Evolutionary conservation across 2,888 invertebrate genomes (phyloP), one percentile per base, ranked within the genome.

Genomic region (Parthenolecanium corni): DNA sequence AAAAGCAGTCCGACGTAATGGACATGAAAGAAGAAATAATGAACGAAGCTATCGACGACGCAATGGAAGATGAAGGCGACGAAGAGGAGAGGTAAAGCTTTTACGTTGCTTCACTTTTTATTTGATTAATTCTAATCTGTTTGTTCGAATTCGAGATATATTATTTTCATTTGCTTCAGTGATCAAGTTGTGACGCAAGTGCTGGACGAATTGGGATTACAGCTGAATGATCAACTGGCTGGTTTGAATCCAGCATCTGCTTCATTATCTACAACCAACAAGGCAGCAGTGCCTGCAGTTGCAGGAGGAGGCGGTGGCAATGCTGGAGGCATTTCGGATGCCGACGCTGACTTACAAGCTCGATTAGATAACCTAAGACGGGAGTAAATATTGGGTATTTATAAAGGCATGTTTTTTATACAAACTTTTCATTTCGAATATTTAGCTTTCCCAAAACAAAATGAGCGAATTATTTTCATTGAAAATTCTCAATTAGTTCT

Each of bases 1-100:
- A 99, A 76, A 97, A 96, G 73, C 97, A 98, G 74, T 92, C 94
- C 0, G 97, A 98, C 77, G 95, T 99, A 62, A 99, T 99, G 98
- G 97, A 99, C 73, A 99, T 99, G 97, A 98, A 98, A 74, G 97
- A 99, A 74, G 98, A 99, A 76, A 93, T 99, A 82, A 98, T 98
- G 86, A 95, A 92, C 73, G 98, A 98, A 75, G 96, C 94, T 53
- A 97, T 99, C 72, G 98, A 98, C 74, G 98, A 98, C 77, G 98
- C 97, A 1, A 94, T 99, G 88, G 57, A 44, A 25, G 57, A 57
- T 36, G 57, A 57, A 57, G 57, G 24, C 2, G 57, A 57, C 18
- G 57, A 57, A 57, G 57, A 57, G 47, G 57, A 57, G n/a, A 31
- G 46, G 57, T 57, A 73, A 68, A 67, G n/a, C n/a, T n/a, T n/a